A percentile compares a stretch with the other conserved stretches of the same genome.
Conservation (phyloP, 2,797 vertebrate genomes). For the Sebastes cheni region DNA sequence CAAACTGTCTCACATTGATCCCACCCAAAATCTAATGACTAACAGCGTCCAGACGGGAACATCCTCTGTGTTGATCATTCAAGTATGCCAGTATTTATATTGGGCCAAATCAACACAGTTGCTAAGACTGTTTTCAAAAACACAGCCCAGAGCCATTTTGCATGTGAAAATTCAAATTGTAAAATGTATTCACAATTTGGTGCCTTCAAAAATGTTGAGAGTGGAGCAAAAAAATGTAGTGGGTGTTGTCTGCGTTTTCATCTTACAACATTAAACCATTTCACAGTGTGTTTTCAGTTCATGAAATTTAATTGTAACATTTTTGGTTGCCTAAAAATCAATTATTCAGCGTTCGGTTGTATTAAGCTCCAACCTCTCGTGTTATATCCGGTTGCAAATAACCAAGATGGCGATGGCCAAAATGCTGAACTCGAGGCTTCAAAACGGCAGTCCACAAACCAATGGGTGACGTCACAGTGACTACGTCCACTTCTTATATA, state of each 20-base stretch:
- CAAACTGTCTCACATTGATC: conserved; percentile 14
- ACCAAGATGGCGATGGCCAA: rapidly evolving
- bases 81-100: background rate
- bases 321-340: too few species aligned
- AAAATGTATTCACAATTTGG: background rate
- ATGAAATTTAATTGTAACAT: too few species aligned
- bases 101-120: background rate
- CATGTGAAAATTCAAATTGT: background rate
- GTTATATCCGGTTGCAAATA: rapidly evolving
- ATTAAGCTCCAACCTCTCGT: rapidly evolving
- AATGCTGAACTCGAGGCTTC: rapidly evolving
- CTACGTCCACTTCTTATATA: too few species aligned
- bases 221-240: too few species aligned
- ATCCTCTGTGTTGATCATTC: background rate
- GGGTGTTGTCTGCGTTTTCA: too few species aligned
- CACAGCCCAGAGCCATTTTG: background rate
- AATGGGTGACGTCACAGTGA: too few species aligned
- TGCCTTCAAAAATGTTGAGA: rapidly evolving
- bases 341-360: too few species aligned
- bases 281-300: too few species aligned
- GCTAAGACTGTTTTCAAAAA: background rate
- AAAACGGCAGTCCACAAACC: too few species aligned
- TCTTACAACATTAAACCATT: too few species aligned
- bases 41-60: background rate
- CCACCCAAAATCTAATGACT: background rate